These are phyloP conservation scores for Monodelphis domestica DNA, from an alignment of 2,797 vertebrate genomes.

Conservation along the genomic window DNA sequence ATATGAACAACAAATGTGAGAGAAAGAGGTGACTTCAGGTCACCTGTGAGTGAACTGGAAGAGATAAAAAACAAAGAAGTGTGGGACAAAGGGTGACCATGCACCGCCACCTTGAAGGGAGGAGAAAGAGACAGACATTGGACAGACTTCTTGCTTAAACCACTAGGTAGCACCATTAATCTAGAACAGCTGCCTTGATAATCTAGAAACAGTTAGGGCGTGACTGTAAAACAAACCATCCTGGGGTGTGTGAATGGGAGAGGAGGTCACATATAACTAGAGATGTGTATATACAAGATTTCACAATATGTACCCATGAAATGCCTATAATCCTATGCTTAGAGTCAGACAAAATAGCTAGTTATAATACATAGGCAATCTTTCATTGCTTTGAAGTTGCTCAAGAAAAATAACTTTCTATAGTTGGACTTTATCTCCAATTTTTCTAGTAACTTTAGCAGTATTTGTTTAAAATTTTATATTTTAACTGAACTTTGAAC, in stretches of 20 bases:
- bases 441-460: conserved; percentile 13
- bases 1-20: not conserved
- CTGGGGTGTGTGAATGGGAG: not conserved
- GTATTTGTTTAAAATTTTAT: not conserved
- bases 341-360: not conserved
- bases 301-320: too few relatives aligned
- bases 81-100: not conserved
- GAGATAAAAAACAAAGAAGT: not conserved
- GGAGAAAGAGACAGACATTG: not conserved
- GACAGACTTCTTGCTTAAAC: not conserved
- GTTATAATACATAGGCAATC: not conserved
- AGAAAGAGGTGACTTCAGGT: not conserved
- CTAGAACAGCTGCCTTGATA: not conserved
- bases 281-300: not conserved
- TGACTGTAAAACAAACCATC: not conserved
- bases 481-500: conserved; percentile 2
- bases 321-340: not conserved
- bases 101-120: not conserved
- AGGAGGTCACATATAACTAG: not conserved
- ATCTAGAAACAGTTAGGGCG: not conserved
- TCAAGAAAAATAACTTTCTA: not conserved
- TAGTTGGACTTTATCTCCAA: not conserved
- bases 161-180: not conserved
- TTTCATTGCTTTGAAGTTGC: not conserved
- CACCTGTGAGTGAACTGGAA: too few relatives aligned